phyloP scores from a whole-genome alignment of 2,797 vertebrate species.

The Ataeniobius toweri region DNA sequence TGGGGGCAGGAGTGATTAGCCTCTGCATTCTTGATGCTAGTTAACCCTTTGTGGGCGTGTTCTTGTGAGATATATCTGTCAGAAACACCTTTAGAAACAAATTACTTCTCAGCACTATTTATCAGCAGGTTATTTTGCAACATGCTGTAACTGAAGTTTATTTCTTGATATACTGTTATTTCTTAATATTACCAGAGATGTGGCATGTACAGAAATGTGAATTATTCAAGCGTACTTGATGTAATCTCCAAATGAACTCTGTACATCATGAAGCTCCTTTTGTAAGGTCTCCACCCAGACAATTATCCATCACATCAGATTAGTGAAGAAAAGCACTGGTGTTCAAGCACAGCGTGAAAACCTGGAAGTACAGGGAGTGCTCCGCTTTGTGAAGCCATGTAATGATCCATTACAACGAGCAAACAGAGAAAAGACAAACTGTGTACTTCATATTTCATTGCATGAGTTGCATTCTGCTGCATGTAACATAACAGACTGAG shows the following conservation, averaged over 20 bases:
- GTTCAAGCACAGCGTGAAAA: background rate
- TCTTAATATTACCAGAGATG: background rate
- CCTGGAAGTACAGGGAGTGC: constrained; percentile 4
- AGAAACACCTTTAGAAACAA: background rate
- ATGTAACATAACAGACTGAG: background rate
- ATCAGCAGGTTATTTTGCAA: background rate
- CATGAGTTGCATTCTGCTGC: constrained; percentile 1
- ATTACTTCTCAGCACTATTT: background rate
- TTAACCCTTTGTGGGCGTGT: constrained; percentile 3
- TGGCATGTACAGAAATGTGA: constrained; percentile 1
- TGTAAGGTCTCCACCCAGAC: constrained; percentile 27
- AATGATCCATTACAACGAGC: background rate
- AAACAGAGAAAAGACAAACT: background rate
- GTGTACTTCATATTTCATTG: background rate
- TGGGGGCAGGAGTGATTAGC: constrained; percentile 16
- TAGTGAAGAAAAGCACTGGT: constrained; percentile 24
- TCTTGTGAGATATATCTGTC: background rate
- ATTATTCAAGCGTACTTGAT: constrained; percentile 13
- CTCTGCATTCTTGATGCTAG: constrained; percentile 19
- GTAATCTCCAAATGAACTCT: constrained; percentile 33
- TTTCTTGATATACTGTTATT: constrained; percentile 6
- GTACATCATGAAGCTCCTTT: constrained; percentile 18
- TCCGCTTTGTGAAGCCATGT: constrained; percentile 1
- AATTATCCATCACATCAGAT: constrained; percentile 31
- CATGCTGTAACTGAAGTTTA: background rate